Percentiles rank a stretch among this genome's conserved stretches.
Conservation (phyloP, 2,797 vertebrate genomes). For the Nannoperca obscura region DNA sequence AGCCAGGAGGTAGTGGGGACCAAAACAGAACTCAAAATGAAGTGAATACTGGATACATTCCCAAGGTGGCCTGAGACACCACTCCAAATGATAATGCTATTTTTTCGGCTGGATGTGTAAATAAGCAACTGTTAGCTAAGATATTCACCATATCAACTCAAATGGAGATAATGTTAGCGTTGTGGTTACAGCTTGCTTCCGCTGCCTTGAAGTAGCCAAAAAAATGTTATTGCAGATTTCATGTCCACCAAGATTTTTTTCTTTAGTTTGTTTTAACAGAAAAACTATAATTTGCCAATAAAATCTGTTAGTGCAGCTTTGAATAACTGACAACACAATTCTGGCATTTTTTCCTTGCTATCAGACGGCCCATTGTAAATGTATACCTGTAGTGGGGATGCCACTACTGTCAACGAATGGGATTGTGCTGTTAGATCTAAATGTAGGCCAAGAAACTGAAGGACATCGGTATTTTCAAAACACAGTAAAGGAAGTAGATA, state of each 20-base stretch:
- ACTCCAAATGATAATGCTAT: too few species aligned
- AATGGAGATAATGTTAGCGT: neutral
- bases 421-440: conserved; percentile 7
- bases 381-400: neutral
- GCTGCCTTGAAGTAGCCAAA: neutral
- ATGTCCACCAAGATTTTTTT: too few species aligned
- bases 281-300: neutral
- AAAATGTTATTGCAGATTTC: neutral
- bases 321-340: neutral
- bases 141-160: too few species aligned
- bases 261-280: neutral
- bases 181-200: neutral
- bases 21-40: neutral
- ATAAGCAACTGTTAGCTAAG: too few species aligned
- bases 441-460: conserved; percentile 1
- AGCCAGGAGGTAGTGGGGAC: neutral
- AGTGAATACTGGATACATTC: neutral
- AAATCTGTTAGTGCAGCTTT: neutral
- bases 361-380: neutral
- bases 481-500: neutral
- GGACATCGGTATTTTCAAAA: conserved; percentile 14
- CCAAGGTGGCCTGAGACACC: too few species aligned
- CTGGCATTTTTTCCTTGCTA: neutral
- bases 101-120: too few species aligned
- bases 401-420: neutral